These are phyloP conservation scores for Eulemur rufifrons DNA, from an alignment of 2,113 vertebrate species.

Conservation along the genomic window DNA sequence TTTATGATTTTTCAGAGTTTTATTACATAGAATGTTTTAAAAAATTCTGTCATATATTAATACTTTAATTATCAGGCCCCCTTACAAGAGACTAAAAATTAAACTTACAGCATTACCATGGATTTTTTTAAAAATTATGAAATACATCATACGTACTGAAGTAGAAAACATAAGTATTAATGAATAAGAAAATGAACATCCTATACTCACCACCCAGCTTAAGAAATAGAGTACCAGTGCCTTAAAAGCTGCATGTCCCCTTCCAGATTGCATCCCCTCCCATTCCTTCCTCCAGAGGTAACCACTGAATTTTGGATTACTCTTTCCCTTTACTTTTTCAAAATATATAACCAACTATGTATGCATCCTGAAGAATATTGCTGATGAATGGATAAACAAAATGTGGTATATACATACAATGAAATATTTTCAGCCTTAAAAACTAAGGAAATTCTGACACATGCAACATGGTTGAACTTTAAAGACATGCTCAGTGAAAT, in stretches of 20 bases:
- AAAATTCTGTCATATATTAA: background rate
- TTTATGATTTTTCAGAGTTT: constrained; percentile 13
- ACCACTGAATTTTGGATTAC: background rate
- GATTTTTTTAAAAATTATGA: background rate
- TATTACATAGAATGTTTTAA: constrained; percentile 19
- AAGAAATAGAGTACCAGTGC: background rate
- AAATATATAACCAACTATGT: background rate
- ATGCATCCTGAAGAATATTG: background rate
- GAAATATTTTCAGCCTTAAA: background rate
- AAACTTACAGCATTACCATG: background rate
- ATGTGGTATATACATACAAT: background rate
- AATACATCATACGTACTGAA: background rate
- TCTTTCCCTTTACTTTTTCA: background rate
- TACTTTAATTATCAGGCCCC: background rate
- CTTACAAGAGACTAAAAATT: background rate
- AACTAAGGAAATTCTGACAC: background rate
- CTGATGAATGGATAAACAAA: background rate
- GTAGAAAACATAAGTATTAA: background rate
- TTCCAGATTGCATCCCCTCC: background rate
- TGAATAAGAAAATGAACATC: background rate
- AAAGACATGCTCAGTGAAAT: background rate
- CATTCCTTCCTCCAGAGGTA: background rate
- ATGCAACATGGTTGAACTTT: background rate
- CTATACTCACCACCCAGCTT: background rate
- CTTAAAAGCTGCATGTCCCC: background rate